Conservation (phyloP, 2,797 vertebrate genomes). For the Gallinago stenura region DNA sequence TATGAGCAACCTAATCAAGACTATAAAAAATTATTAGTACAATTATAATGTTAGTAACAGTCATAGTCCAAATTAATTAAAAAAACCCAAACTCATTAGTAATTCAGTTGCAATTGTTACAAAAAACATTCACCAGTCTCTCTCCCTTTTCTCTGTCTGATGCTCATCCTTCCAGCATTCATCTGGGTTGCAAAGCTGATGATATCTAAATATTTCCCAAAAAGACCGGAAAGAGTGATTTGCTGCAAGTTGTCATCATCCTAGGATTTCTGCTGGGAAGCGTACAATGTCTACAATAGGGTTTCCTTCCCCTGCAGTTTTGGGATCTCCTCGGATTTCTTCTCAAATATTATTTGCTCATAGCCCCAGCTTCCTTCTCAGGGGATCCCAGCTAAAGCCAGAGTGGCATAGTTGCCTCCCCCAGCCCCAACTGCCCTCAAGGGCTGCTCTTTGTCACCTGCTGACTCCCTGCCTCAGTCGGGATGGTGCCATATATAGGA, state of each 20-base stretch:
- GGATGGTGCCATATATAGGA: fast-evolving
- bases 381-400: neutral
- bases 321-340: neutral
- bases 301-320: neutral
- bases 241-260: neutral
- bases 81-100: fast-evolving
- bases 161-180: neutral
- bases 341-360: neutral
- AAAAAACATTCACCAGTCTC: neutral
- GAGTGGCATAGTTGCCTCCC: fast-evolving
- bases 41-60: neutral
- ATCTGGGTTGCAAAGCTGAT: neutral
- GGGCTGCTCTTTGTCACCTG: neutral
- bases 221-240: neutral
- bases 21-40: neutral
- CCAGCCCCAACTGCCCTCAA: neutral
- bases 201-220: neutral
- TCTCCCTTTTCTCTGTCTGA: neutral
- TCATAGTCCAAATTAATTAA: neutral
- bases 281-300: fast-evolving
- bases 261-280: neutral
- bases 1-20: neutral
- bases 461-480: neutral
- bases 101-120: neutral
- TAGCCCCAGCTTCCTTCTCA: neutral